These are phyloP conservation scores for Drosophila parabipectinata DNA, from an alignment of 1,140 invertebrate species.

Conservation along the genomic window DNA sequence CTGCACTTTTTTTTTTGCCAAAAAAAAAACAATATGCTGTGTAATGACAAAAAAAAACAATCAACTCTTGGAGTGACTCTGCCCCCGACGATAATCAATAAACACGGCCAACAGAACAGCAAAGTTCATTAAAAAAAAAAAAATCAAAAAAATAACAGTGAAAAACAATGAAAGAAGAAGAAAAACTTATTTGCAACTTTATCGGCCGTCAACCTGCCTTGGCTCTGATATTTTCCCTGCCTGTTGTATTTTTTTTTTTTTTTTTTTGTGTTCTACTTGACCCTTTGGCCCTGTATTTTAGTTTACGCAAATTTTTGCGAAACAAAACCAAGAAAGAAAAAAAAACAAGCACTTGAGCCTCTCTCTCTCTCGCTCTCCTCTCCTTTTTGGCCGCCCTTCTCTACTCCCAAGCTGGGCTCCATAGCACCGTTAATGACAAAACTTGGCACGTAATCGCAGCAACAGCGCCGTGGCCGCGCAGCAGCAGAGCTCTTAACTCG, in stretches of 20 bases:
- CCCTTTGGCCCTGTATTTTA: slow-evolving; percentile 60
- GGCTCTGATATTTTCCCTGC: slow-evolving; percentile 19
- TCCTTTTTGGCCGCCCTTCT: too few relatives aligned
- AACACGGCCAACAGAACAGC: slow-evolving; percentile 37
- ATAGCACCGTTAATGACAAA: slow-evolving; percentile 27
- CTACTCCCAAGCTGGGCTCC: neutral
- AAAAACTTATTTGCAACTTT: slow-evolving; percentile 56
- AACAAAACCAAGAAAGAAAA: slow-evolving; percentile 14
- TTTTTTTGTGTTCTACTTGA: slow-evolving; percentile 60
- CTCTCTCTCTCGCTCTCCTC: neutral
- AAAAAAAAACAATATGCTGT: slow-evolving; percentile 18
- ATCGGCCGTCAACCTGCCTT: slow-evolving; percentile 74
- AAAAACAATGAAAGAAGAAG: neutral
- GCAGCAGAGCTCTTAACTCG: slow-evolving; percentile 34
- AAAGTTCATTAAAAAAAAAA: slow-evolving; percentile 57
- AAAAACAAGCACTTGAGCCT: slow-evolving; percentile 11
- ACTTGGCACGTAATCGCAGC: slow-evolving; percentile 40
- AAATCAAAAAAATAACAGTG: slow-evolving; percentile 7
- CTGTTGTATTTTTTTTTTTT: neutral
- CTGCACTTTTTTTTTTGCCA: slow-evolving; percentile 24
- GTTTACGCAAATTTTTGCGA: slow-evolving; percentile 59
- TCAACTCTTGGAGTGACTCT: slow-evolving; percentile 12
- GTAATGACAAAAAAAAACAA: slow-evolving; percentile 51
- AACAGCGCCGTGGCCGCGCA: slow-evolving; percentile 5
- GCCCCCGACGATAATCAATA: slow-evolving; percentile 50